phyloP scores from a whole-genome alignment of 1,140 invertebrate species.

The Pogonomyrmex barbatus region DNA sequence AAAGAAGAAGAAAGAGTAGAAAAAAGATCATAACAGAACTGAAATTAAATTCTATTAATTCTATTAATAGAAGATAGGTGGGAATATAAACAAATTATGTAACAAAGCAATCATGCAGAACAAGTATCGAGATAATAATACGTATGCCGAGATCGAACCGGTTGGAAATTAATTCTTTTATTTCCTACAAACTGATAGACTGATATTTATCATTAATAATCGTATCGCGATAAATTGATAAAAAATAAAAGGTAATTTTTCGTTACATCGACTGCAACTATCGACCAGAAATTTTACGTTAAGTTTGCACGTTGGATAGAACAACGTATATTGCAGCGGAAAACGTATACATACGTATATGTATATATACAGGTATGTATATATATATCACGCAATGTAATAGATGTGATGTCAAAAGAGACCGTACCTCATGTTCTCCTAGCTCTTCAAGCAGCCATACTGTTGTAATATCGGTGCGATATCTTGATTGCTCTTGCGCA shows the following conservation, averaged over 20 bases:
- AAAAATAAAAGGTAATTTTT: background rate
- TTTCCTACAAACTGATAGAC: background rate
- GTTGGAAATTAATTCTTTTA: too few relatives aligned
- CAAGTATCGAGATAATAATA: too few relatives aligned
- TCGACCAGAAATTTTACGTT: background rate
- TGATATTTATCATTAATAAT: background rate
- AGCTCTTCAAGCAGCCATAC: slow-evolving; percentile 59
- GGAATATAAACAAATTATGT: too few relatives aligned
- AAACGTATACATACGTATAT: background rate
- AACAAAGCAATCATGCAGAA: too few relatives aligned
- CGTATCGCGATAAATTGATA: background rate
- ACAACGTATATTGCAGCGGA: background rate
- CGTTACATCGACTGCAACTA: background rate
- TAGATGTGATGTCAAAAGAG: slow-evolving; percentile 54
- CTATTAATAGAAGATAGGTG: too few relatives aligned
- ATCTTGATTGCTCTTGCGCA: slow-evolving; percentile 58
- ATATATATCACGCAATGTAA: slow-evolving; percentile 49
- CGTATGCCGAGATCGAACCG: too few relatives aligned
- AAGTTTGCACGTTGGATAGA: slow-evolving; percentile 10
- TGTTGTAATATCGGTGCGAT: slow-evolving; percentile 55
- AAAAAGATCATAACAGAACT: too few relatives aligned
- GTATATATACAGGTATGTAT: too few relatives aligned
- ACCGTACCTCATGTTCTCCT: slow-evolving; percentile 60
- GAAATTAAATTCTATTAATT: too few relatives aligned
- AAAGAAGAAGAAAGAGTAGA: too few relatives aligned